Evolutionary conservation across 1,140 invertebrate species (phyloP), one percentile per base, ranked within the genome.

Genomic region (Eumaeus atala): DNA sequence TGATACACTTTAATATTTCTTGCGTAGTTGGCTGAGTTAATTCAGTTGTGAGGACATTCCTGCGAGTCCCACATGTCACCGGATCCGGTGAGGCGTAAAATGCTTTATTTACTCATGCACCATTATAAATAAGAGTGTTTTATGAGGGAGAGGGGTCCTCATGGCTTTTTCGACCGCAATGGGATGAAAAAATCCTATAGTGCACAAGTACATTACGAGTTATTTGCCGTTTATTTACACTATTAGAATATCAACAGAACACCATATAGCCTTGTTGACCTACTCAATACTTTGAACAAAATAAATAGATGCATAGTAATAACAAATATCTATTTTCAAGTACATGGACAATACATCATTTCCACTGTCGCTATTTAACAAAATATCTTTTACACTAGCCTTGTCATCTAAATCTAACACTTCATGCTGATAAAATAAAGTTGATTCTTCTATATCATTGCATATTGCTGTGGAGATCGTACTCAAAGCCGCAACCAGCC

Each of bases 401-500:
- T 8, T 16, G 40, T 7, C 8, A 44, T 18, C 3, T 6, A 44
- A 9, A 44, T 16, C 17, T 0, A 53, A n/a, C 9, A 44, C 38
- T 16, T 14, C 44, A 42, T 42, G 7, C 0, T 4, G 11, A 14
- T 17, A 9, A 8, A 8, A n/a, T 17, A 33, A 28, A 42, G 51
- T n/a, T 6, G 21, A 11, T 16, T 34, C 16, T 53, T 16, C 21
- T 28, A 3, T 28, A 16, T 14, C 14, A 2, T 9, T 7, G 9
- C 2, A 44, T 9, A 16, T 16, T 9, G 10, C 3, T 53, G 10
- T 14, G 16, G 38, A 28, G 36, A 44, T 53, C 33, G 47, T 48
- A 54, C 51, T 42, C 28, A 9, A 37, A 48, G 52, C 52, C 28
- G 10, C 48, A 56, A 11, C 18, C 53, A 59, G 59, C 49, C 42